Evolutionary conservation across 2,113 vertebrate species (phyloP).

Genomic region (Chloebia gouldiae): DNA sequence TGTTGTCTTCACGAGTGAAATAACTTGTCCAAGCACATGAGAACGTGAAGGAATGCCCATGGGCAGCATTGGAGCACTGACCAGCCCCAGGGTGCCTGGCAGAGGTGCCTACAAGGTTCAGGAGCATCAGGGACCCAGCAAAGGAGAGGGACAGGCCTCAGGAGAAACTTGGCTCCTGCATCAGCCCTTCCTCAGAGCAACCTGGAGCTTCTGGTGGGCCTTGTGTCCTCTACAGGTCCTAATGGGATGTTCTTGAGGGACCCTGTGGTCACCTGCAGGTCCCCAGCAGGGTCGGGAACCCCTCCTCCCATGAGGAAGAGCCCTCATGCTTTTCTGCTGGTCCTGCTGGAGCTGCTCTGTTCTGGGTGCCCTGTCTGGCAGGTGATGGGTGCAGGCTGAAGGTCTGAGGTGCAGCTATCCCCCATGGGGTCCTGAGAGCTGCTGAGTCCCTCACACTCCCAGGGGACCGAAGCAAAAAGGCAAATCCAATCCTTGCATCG

Average conservation of each 20-base stretch:
- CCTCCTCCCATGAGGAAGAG: background rate
- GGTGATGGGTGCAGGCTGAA: background rate
- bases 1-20: background rate
- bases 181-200: background rate
- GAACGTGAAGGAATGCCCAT: background rate
- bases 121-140: background rate
- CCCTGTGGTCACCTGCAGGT: background rate
- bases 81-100: background rate
- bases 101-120: background rate
- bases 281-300: background rate
- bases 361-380: background rate
- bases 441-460: background rate
- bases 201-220: accelerated
- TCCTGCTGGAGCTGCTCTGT: accelerated
- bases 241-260: background rate
- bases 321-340: background rate
- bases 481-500: background rate
- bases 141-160: accelerated
- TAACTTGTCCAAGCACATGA: background rate
- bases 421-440: background rate
- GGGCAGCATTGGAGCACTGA: accelerated
- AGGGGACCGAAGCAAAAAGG: accelerated
- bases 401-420: background rate
- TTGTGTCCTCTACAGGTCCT: accelerated
- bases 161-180: accelerated